These are phyloP conservation scores for Punctoribates punctum DNA, from an alignment of 2,888 invertebrate species.

Conservation along the genomic window DNA sequence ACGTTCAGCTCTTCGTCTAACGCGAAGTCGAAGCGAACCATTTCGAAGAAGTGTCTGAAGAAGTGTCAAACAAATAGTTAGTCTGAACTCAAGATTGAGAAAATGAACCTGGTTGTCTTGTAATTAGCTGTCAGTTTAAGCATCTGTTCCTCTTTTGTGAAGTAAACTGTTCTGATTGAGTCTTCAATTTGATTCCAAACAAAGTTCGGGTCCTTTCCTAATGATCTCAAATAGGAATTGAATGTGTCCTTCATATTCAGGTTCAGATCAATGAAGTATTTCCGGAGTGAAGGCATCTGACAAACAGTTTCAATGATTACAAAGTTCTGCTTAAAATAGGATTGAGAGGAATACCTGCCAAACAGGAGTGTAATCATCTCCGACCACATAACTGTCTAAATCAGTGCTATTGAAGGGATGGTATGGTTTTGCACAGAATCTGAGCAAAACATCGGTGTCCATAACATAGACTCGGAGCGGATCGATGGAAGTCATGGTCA, in stretches of 20 bases:
- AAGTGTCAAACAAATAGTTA: background rate
- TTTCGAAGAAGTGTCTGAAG: conserved; percentile 73
- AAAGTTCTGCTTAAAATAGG: background rate
- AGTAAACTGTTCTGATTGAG: conserved; percentile 67
- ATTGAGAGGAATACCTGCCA: conserved; percentile 72
- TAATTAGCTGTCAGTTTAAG: background rate
- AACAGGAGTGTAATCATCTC: conserved; percentile 86
- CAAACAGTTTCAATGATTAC: background rate
- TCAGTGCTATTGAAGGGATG: conserved; percentile 74
- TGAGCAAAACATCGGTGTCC: conserved; percentile 81
- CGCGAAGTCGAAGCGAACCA: conserved; percentile 90
- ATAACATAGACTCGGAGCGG: conserved; percentile 85
- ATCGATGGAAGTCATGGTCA: conserved; percentile 80
- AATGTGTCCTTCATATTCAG: conserved; percentile 82
- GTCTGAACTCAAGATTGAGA: too few relatives aligned
- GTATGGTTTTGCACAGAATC: conserved; percentile 83
- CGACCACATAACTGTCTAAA: conserved; percentile 85
- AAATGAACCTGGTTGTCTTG: background rate
- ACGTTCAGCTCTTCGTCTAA: conserved; percentile 81
- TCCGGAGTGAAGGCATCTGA: conserved; percentile 55
- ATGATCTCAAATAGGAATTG: conserved; percentile 62
- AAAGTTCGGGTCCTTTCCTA: conserved; percentile 62
- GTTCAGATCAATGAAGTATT: conserved; percentile 57
- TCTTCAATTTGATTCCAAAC: conserved; percentile 78
- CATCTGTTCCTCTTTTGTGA: conserved; percentile 67